Conservation (phyloP, 2,113 vertebrate species). For the Myanophis thanlyinensis region DNA sequence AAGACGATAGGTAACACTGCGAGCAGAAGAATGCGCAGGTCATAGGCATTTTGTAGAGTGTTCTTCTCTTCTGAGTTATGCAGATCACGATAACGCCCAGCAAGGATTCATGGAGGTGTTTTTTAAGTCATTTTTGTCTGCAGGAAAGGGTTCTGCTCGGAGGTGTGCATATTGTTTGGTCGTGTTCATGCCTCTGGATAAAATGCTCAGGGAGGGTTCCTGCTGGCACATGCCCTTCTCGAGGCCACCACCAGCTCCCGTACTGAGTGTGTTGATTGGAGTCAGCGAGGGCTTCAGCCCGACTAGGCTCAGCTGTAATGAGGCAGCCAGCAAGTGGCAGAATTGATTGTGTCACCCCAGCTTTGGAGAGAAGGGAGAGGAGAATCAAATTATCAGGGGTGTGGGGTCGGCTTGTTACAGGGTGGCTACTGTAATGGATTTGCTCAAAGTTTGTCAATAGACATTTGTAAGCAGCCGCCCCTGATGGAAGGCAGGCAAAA, state of each 20-base stretch:
- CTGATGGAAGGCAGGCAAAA: slow-evolving; percentile 60
- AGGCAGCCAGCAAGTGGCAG: slow-evolving; percentile 43
- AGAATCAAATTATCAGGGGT: slow-evolving; percentile 68
- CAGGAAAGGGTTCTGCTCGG: background rate
- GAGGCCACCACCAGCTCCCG: slow-evolving; percentile 30
- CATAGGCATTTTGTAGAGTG: background rate
- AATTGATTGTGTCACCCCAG: slow-evolving; percentile 64
- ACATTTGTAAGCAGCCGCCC: slow-evolving; percentile 59
- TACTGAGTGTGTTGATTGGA: slow-evolving; percentile 45
- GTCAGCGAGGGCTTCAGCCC: slow-evolving; percentile 6
- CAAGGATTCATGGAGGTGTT: background rate
- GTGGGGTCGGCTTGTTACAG: slow-evolving; percentile 53
- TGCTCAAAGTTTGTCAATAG: slow-evolving; percentile 72
- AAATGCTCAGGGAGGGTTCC: background rate
- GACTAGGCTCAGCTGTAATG: slow-evolving; percentile 36
- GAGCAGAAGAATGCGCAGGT: background rate
- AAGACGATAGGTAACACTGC: background rate
- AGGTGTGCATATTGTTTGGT: background rate
- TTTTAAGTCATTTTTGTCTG: background rate
- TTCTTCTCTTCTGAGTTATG: background rate
- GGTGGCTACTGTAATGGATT: slow-evolving; percentile 64
- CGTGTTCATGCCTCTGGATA: background rate
- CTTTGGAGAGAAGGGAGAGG: slow-evolving; percentile 57
- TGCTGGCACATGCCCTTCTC: slow-evolving; percentile 34
- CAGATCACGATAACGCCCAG: background rate